Percentiles rank a stretch among this genome's conserved stretches.
These are phyloP conservation scores for Thelaira solivaga DNA, from an alignment of 2,888 invertebrate genomes.

Conservation along the genomic window DNA sequence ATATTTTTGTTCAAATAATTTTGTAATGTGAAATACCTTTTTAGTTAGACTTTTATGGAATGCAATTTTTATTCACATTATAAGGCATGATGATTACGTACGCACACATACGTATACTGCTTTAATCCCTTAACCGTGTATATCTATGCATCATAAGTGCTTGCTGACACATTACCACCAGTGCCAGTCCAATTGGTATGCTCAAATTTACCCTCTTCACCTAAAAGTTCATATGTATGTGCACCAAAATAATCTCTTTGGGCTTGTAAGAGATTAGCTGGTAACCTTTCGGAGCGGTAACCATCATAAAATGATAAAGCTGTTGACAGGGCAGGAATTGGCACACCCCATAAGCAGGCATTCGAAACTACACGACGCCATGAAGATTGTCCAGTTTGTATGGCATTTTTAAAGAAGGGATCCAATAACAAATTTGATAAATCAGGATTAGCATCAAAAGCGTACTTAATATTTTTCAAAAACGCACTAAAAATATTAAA, in stretches of 20 bases:
- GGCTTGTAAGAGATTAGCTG: constrained; percentile 97
- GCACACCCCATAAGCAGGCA: constrained; percentile 88
- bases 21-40: too few species aligned
- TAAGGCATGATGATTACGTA: too few species aligned
- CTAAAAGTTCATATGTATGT: constrained; percentile 95
- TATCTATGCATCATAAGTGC: constrained; percentile 87
- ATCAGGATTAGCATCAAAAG: constrained; percentile 92
- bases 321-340: constrained; percentile 94
- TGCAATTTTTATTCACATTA: too few species aligned
- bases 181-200: constrained; percentile 99
- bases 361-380: constrained; percentile 90
- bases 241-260: constrained; percentile 99
- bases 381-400: constrained; percentile 87
- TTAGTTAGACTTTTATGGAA: too few species aligned
- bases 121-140: not conserved
- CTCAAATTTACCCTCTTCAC: constrained; percentile 90
- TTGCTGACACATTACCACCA: constrained; percentile 96
- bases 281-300: constrained; percentile 89
- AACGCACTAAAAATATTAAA: constrained; percentile 89
- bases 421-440: constrained; percentile 93
- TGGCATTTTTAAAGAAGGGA: constrained; percentile 93
- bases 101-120: too few species aligned
- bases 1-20: too few species aligned
- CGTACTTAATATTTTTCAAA: constrained; percentile 93
- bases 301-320: constrained; percentile 99